Evolutionary conservation across 30 jellyfish, hydroid and myxozoan genomes (phyloP).

Genomic region (Morbakka virulenta): DNA sequence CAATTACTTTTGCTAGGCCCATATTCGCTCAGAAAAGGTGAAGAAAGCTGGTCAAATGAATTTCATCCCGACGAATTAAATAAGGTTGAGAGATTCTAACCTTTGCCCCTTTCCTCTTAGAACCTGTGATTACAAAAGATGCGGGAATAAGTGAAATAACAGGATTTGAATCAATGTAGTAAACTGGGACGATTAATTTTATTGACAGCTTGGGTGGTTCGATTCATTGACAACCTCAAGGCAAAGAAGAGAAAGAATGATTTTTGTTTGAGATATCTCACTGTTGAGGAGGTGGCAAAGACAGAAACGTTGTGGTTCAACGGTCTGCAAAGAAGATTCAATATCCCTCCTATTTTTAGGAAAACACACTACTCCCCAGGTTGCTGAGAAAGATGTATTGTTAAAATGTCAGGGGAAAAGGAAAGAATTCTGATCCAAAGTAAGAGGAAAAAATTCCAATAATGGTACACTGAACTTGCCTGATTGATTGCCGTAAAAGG

Average conservation of each 20-base stretch:
- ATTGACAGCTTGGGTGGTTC: too few species aligned
- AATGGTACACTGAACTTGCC: not conserved
- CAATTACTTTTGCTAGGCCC: too few species aligned
- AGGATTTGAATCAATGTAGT: too few species aligned
- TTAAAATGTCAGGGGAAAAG: not conserved
- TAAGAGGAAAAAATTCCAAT: not conserved
- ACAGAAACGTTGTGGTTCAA: not conserved
- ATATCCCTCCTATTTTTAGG: not conserved
- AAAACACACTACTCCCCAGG: not conserved
- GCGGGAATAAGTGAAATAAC: too few species aligned
- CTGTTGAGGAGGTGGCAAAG: not conserved
- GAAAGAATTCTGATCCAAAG: not conserved
- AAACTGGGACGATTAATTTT: too few species aligned
- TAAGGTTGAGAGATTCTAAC: too few species aligned
- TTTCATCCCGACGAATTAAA: too few species aligned
- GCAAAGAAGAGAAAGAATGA: not conserved
- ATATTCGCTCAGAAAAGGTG: too few species aligned
- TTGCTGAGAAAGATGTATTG: not conserved
- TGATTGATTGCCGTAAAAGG: not conserved
- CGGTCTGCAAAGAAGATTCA: not conserved
- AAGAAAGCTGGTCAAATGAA: too few species aligned
- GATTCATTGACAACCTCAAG: too few species aligned
- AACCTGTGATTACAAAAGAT: too few species aligned
- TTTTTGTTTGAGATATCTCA: not conserved
- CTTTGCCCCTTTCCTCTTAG: too few species aligned